Evolutionary conservation across 2,113 vertebrate genomes (phyloP), one percentile per base, ranked within the genome.

Genomic region (Nesogale talazaci): DNA sequence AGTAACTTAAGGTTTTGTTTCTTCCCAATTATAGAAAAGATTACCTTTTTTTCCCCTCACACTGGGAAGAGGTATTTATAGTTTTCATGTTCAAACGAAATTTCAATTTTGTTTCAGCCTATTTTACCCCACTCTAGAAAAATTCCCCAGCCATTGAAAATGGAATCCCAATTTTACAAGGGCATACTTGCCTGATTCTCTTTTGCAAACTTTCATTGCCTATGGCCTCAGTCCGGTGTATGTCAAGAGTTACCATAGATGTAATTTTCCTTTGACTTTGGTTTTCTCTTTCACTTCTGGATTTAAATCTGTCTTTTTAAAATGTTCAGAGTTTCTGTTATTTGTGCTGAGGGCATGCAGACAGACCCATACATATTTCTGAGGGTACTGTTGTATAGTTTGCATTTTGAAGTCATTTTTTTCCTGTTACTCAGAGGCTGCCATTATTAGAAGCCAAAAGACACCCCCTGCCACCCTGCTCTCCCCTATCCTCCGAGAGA

Each of bases 21-120:
- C 72, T 95, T 89, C 89, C 63, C 63, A 88, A 88, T 42, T 86
- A 56, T 80, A 94, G 81, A n/a, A 17, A 70, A 52, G 34, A 12
- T 77, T 94, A 89, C 93, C 59, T 90, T 83, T 83, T 76, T 10
- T 20, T 2, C 63, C 7, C 23, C 83, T 61, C 11, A 95, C 94
- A 34, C 75, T 90, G 74, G 40, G 92, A 95, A 93, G 27, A 92
- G 52, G 23, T 86, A 90, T 95, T 95, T 83, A 46, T 92, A 92
- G 31, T 83, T 91, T 95, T 94, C 38, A 38, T 95, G 40, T 89
- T 97, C 65, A 75, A 72, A 72, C 82, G 29, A 57, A 83, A 91
- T 97, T 97, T 75, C 74, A 7, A 72, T 96, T 97, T 93, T 83
- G 8, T 94, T 93, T 84, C 77, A 63, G 61, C 63, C 52, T 72